Percentiles rank a stretch among this genome's conserved stretches.
Evolutionary conservation across 1,140 invertebrate genomes (phyloP).

Genomic region (Bombus vancouverensis): DNA sequence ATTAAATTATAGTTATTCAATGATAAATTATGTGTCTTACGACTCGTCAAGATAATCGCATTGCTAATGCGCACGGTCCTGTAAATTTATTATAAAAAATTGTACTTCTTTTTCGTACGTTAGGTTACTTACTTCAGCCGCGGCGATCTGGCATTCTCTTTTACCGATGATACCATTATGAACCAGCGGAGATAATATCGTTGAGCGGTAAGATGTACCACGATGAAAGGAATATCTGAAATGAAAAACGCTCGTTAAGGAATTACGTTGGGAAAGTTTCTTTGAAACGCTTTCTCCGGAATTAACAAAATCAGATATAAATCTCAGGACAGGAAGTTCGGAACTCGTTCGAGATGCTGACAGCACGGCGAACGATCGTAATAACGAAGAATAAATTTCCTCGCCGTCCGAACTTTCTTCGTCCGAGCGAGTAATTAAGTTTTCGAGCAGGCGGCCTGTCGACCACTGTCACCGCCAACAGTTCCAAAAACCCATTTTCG

Average conservation of each 20-base stretch:
- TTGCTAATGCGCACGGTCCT: background rate
- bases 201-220: no score
- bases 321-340: slow-evolving; percentile 10
- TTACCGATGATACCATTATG: background rate
- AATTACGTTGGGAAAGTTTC: slow-evolving; percentile 2
- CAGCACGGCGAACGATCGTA: slow-evolving; percentile 20
- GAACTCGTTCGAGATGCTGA: slow-evolving; percentile 25
- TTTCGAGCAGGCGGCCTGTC: background rate
- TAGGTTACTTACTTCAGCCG: background rate
- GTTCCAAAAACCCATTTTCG: slow-evolving; percentile 27
- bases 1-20: background rate
- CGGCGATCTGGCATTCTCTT: background rate
- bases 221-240: background rate
- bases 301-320: slow-evolving; percentile 32
- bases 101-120: background rate
- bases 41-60: background rate
- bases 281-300: background rate
- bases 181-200: background rate
- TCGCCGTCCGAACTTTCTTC: slow-evolving; percentile 19
- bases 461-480: slow-evolving; percentile 16
- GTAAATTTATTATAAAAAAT: background rate
- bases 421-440: slow-evolving; percentile 40
- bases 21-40: background rate
- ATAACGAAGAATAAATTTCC: slow-evolving; percentile 45
- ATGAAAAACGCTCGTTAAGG: slow-evolving; percentile 27